phyloP scores from a whole-genome alignment of 2,113 vertebrate genomes.

The Perca schrenkii region DNA sequence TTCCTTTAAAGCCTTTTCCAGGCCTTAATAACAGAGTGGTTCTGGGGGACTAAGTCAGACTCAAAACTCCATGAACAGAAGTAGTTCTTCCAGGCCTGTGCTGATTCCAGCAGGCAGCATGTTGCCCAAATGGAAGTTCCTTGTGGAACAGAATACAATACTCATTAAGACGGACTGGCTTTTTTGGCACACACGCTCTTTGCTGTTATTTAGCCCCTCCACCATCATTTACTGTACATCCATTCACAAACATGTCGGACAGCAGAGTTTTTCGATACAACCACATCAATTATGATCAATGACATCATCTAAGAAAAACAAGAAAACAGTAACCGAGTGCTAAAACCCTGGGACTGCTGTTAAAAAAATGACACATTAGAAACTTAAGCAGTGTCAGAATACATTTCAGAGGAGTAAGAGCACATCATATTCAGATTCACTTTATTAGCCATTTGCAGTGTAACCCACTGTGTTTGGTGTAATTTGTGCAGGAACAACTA shows the following conservation, averaged over 20 bases:
- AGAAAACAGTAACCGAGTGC: neutral
- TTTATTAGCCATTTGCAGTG: no score
- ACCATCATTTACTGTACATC: neutral
- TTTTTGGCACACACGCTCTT: neutral
- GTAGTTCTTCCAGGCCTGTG: slow-evolving; percentile 46
- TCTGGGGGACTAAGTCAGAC: slow-evolving; percentile 63
- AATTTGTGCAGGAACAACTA: neutral
- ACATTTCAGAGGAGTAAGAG: neutral
- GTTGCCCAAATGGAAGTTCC: slow-evolving; percentile 35
- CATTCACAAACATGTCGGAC: neutral
- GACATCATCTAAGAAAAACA: neutral
- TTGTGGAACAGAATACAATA: slow-evolving; percentile 30
- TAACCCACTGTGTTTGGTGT: neutral
- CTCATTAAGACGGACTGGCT: slow-evolving; percentile 29
- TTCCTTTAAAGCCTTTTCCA: slow-evolving; percentile 64
- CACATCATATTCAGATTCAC: no score
- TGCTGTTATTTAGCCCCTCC: neutral
- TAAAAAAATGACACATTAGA: neutral
- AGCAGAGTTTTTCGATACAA: neutral
- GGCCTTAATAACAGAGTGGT: slow-evolving; percentile 71
- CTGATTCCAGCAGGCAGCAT: slow-evolving; percentile 51
- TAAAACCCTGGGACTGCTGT: neutral
- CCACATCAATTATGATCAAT: neutral
- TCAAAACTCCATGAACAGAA: slow-evolving; percentile 73
- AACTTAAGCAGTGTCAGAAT: neutral